A percentile compares a stretch with the other conserved stretches of the same genome.
Evolutionary conservation across 1,140 invertebrate species (phyloP).

Genomic region (Drosophila subpulchrella): DNA sequence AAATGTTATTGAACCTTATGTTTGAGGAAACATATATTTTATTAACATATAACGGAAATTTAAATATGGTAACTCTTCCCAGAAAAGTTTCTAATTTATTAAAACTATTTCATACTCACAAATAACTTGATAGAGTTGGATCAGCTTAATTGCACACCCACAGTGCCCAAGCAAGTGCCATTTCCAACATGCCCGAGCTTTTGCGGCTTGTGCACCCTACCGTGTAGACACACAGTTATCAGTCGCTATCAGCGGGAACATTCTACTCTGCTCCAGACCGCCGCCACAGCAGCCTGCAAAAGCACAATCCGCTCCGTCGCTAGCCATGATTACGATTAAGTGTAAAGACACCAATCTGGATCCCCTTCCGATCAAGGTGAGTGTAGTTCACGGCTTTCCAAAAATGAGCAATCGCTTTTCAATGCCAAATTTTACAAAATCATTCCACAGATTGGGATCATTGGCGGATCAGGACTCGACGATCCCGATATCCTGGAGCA

Average conservation of each 20-base stretch:
- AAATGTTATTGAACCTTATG: no score
- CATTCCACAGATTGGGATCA: conserved; percentile 93
- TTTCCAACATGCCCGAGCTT: conserved; percentile 37
- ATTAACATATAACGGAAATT: neutral
- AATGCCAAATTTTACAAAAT: neutral
- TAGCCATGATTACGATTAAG: conserved; percentile 58
- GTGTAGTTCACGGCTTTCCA: conserved; percentile 3
- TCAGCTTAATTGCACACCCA: neutral
- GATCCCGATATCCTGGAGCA: conserved; percentile 93
- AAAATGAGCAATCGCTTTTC: neutral
- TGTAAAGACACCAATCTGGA: conserved; percentile 76
- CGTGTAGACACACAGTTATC: conserved; percentile 64
- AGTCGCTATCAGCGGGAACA: conserved; percentile 61
- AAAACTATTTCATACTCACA: neutral
- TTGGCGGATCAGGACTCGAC: conserved; percentile 97
- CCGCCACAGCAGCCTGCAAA: conserved; percentile 17
- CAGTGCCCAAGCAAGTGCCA: neutral
- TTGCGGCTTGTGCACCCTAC: conserved; percentile 49
- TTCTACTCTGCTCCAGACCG: conserved; percentile 48
- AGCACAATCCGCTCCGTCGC: conserved; percentile 13
- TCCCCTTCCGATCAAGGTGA: conserved; percentile 73
- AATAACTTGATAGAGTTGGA: neutral
- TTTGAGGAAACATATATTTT: no score
- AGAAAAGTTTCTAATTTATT: neutral
- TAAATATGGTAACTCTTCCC: neutral